Evolutionary conservation across 2,113 vertebrate species (phyloP).

Genomic region (Rhinopomastus cyanomelas): DNA sequence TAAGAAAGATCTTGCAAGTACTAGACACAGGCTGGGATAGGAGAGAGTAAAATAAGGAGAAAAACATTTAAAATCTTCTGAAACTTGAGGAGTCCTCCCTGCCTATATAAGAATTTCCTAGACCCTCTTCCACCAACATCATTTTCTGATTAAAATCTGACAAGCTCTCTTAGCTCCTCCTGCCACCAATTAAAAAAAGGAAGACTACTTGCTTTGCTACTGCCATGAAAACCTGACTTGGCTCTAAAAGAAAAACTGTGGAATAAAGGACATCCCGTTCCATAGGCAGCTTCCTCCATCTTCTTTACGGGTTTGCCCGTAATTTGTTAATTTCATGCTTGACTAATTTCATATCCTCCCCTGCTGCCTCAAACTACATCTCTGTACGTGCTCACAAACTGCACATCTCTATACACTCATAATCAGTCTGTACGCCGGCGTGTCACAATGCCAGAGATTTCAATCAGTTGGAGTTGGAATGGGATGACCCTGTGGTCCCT

Average conservation of each 20-base stretch:
- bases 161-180: neutral
- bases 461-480: neutral
- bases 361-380: neutral
- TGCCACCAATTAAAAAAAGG: neutral
- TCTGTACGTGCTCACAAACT: neutral
- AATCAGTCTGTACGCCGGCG: neutral
- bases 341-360: conserved; percentile 28
- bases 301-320: neutral
- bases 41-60: neutral
- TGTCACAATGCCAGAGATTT: neutral
- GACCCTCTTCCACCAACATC: neutral
- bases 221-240: neutral
- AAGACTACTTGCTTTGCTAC: neutral
- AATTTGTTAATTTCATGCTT: conserved; percentile 37
- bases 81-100: neutral
- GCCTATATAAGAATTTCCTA: neutral
- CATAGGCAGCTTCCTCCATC: neutral
- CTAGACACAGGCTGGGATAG: neutral
- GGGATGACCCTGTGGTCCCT: too few species aligned
- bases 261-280: neutral
- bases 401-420: neutral
- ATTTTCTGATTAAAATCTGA: conserved; percentile 1
- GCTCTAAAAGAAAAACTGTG: neutral
- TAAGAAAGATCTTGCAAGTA: neutral
- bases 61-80: neutral